Base-by-base conservation (phyloP, 2,113 vertebrate genomes). In the Oenanthe oenanthe region DNA sequence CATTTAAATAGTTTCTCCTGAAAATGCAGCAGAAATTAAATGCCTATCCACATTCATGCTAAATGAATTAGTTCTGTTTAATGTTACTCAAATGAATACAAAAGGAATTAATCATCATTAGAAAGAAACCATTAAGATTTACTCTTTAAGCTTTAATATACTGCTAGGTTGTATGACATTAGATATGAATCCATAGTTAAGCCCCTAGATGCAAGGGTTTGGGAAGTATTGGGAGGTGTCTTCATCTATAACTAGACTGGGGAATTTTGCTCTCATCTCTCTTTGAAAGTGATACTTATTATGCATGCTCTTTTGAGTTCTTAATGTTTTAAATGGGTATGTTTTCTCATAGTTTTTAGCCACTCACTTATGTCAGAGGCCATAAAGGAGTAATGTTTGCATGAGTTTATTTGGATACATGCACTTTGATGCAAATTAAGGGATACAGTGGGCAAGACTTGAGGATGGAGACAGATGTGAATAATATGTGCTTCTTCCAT, bases 11-110 rank as follows among this genome's bases (percentile, higher is more conserved):
- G 12, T 16, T 63, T 95, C 80, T 88, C 76, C 82, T 95, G 83
- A 97, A 97, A 97, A 97, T 96, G 65, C 72, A 54, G 76, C 60
- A 97, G 81, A 96, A 96, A 97, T 97, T 94, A 95, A 96, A 94
- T 95, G 58, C 96, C 92, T 95, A 83, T 95, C 94, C 74, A 95
- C 74, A 85, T 95, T 96, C 83, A 95, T 24, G 8, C 13, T 86
- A 96, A 97, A 97, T 95, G 24, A 97, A 98, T 97, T 97, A 78
- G 95, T 95, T 94, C 80, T 97, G 89, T 97, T 97, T 96, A 96
- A 91, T 88, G 54, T 83, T 95, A 93, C 63, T 96, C 68, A 76
- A 93, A 95, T 96, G 67, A 97, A 95, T 95, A 96, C 94, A 97
- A 96, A 97, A 96, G 51, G 40, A 97, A 97, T 98, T 96, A 96